Conservation (phyloP, 2,797 vertebrate species). For the Melanogrammus aeglefinus region DNA sequence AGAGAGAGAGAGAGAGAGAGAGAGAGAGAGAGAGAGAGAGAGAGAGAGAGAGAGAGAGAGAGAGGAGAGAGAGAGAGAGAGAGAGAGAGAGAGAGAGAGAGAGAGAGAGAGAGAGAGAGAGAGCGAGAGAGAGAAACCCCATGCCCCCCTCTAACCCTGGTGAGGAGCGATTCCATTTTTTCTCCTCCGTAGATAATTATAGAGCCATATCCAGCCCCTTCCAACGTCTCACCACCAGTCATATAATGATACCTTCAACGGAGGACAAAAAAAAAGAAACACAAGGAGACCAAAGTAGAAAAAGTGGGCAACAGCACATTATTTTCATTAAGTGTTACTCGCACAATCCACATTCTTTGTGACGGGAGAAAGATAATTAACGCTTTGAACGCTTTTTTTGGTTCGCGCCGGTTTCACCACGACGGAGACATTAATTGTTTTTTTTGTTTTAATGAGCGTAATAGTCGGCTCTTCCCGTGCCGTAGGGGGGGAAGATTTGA, state of each 20-base stretch:
- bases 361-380: constrained; percentile 92
- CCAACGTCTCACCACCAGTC: constrained; percentile 87
- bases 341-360: constrained; percentile 92
- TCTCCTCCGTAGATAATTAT: constrained; percentile 91
- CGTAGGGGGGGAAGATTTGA: constrained; percentile 74
- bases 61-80: no score
- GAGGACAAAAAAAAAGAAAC: no score
- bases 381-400: constrained; percentile 71
- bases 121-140: no score
- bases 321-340: constrained; percentile 91
- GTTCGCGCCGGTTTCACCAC: constrained; percentile 82
- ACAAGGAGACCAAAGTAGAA: constrained; percentile 41
- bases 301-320: constrained; percentile 84
- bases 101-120: no score
- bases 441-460: constrained; percentile 92
- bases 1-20: no score
- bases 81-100: no score
- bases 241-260: constrained; percentile 89
- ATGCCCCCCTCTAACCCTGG: no score
- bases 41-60: no score
- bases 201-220: constrained; percentile 86
- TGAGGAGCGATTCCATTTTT: constrained; percentile 40
- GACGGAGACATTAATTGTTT: constrained; percentile 86
- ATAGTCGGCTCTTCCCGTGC: constrained; percentile 80
- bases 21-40: no score